Evolutionary conservation across 92 coral and sea anemone species (phyloP), one percentile per base, ranked within the genome.

Genomic region (Porites evermanni): DNA sequence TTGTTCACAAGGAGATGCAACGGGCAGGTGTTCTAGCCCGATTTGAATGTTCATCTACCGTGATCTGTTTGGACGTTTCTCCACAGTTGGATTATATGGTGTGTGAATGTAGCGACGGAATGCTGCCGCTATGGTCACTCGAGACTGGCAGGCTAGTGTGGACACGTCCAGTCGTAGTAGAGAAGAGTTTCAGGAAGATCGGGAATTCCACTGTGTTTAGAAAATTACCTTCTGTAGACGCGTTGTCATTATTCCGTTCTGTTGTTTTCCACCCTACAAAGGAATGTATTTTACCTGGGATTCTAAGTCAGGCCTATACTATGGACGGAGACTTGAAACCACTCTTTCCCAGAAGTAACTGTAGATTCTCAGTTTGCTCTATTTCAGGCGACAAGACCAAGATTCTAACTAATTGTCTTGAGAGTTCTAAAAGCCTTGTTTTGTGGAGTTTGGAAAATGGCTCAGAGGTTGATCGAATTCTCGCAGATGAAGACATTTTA

Each of bases 361-460:
- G 76, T 59, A 53, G 38, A 7, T 85, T 74, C 53, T 21, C 20
- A 51, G 70, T 60, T 44, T 76, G 84, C 64, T 77, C 81, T 12
- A 53, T 85, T 65, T 76, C 88, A 0, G 47, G 26, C 4, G 84
- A 77, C 23, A 67, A 70, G 61, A 47, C 67, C 23, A n/a, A 29
- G n/a, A 63, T 85, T 12, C 54, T 67, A 11, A 77, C 88, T 50
- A n/a, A 66, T 29, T 51, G 72, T 29, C 52, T 32, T 2, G 8
- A 18, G 12, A 2, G 52, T 20, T 23, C 53, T 6, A 72, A 26
- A 3, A 23, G 70, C 29, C 52, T 83, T 21, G 24, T 13, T n/a
- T 47, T 83, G 68, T 83, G 87, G 87, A 63, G 78, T 66, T 13
- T 71, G 17, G 29, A 1, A 12, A 56, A 53, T 26, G 86, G 86